phyloP scores from a whole-genome alignment of 2,797 vertebrate genomes.

The Xiphorhynchus erythropygius region DNA sequence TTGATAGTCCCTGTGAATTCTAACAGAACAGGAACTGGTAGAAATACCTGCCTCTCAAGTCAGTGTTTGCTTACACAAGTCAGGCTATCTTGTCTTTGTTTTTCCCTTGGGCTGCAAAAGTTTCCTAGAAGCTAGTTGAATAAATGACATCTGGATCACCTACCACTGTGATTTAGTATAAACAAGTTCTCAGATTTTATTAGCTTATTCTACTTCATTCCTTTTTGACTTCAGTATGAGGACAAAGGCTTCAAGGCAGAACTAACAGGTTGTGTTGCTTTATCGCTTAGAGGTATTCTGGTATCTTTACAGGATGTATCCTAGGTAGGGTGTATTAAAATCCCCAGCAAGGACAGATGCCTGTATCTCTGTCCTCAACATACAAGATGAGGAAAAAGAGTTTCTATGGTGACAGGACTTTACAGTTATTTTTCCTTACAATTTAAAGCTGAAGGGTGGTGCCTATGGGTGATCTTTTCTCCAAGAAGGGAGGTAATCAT shows the following conservation, averaged over 20 bases:
- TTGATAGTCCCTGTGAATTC: neutral
- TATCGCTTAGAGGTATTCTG: neutral
- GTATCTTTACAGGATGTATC: neutral
- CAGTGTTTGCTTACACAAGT: too few relatives aligned
- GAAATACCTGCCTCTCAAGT: neutral
- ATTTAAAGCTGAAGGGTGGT: neutral
- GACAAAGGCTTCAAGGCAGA: neutral
- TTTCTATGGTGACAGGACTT: neutral
- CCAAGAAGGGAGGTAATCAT: neutral
- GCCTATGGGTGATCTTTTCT: neutral
- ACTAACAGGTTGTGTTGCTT: neutral
- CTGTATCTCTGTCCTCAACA: neutral
- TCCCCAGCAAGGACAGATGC: neutral
- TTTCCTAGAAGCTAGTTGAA: neutral
- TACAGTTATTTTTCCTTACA: neutral
- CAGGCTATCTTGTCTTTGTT: neutral
- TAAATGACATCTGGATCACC: neutral
- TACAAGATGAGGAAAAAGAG: neutral
- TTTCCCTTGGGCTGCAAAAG: neutral
- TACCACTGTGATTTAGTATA: neutral
- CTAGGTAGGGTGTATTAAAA: neutral
- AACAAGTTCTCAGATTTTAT: neutral
- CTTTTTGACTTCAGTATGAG: neutral
- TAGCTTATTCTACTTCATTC: neutral
- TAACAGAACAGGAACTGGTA: neutral